Evolutionary conservation across 1,140 invertebrate genomes (phyloP), one percentile per base, ranked within the genome.

Genomic region (Holotrichia oblita): DNA sequence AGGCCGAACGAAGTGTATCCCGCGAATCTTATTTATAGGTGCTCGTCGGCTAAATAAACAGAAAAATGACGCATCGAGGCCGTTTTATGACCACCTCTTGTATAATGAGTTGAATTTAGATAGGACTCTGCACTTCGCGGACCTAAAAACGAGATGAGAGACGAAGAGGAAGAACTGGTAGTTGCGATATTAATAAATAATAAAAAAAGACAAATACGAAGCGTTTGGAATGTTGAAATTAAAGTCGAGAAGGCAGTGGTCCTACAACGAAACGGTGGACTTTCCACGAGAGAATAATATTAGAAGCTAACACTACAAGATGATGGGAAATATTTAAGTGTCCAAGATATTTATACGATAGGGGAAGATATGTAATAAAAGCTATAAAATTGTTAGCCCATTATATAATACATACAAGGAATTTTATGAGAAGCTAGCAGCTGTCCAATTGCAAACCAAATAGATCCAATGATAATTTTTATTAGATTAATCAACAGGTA

Each of bases 51-150:
- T 27, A 69, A 69, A 69, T 27, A 20, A 69, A 69, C 61, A 34
- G 17, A 34, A 69, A 69, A 69, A 69, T 69, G 61, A 69, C 22
- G 61, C 61, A 69, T 69, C 61, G 61, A 69, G 61, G 61, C 6
- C 61, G 22, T 69, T 69, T 27, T 14, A 69, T 9, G 22, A 9
- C 61, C 20, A 69, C 61, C 61, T 69, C 61, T 69, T 69, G 61
- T n/a, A 55, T 17, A 6, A 55, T 55, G 27, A 55, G 48, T 55
- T 55, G 48, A 17, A 55, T 55, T 55, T 17, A 17, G 48, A 55
- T 14, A 55, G 48, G 48, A 55, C 44, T 34, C 27, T 10, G n/a
- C 12, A 17, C 14, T 55, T 17, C 14, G 8, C 27, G 61, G 22
- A 3, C 14, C 27, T 4, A 34, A 34, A 34, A 34, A 34, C 24